A percentile compares a stretch with the other conserved stretches of the same genome.
Evolutionary conservation across 1,140 invertebrate genomes (phyloP).

Genomic region (Drosophila subpulchrella): DNA sequence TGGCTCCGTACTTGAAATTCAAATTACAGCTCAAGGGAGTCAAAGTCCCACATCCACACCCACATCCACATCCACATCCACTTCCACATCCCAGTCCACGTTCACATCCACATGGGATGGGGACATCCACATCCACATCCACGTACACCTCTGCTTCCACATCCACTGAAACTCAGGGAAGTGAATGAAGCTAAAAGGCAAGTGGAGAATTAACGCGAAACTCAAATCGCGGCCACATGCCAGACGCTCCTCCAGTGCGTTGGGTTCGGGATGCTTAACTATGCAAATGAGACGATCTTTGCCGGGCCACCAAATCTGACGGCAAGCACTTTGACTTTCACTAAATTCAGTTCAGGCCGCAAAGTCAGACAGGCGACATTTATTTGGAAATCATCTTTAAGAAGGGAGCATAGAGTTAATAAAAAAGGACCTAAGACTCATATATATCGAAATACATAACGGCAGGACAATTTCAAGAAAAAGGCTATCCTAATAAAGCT

Average conservation of each 20-base stretch:
- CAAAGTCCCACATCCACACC: neutral
- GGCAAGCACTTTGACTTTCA: slow-evolving; percentile 33
- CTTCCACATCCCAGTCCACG: too few relatives aligned
- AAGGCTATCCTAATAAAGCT: neutral
- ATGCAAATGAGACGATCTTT: slow-evolving; percentile 42
- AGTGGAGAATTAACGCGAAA: slow-evolving; percentile 38
- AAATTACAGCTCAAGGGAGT: slow-evolving; percentile 70
- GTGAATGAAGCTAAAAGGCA: slow-evolving; percentile 3
- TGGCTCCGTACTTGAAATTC: slow-evolving; percentile 68
- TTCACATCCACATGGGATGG: neutral
- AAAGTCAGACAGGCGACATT: slow-evolving; percentile 10
- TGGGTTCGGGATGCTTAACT: slow-evolving; percentile 23
- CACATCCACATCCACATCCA: too few relatives aligned
- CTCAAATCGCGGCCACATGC: slow-evolving; percentile 39
- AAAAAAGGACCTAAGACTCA: too few relatives aligned
- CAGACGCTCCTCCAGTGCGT: slow-evolving; percentile 6
- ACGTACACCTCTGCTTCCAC: neutral
- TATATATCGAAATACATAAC: slow-evolving; percentile 6
- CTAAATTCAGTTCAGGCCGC: slow-evolving; percentile 37
- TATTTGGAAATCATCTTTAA: slow-evolving; percentile 1
- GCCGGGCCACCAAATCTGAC: slow-evolving; percentile 29
- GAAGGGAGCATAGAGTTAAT: too few relatives aligned
- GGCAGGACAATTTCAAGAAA: slow-evolving; percentile 1
- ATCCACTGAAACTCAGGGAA: neutral
- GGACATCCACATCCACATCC: neutral